phyloP scores from a whole-genome alignment of 2,113 vertebrate genomes.

The Pterocles gutturalis region DNA sequence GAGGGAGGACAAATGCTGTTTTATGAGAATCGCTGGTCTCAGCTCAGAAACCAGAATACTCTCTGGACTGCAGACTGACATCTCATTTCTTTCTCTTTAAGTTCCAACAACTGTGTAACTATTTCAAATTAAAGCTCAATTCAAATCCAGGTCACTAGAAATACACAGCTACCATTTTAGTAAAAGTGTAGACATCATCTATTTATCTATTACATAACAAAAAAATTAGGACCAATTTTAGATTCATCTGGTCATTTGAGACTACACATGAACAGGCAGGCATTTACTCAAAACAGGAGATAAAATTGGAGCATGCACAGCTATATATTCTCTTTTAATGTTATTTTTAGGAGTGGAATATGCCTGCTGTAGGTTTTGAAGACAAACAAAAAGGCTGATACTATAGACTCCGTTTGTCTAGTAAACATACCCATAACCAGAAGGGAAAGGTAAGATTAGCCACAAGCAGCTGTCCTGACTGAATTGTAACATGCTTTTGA shows the following conservation, averaged over 20 bases:
- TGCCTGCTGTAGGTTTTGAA: background rate
- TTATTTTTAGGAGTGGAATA: background rate
- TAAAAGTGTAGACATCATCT: background rate
- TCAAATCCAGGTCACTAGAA: constrained; percentile 34
- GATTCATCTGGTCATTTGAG: background rate
- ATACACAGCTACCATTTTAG: constrained; percentile 7
- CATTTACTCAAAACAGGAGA: background rate
- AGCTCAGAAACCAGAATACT: background rate
- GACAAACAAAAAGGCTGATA: background rate
- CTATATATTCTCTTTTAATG: background rate
- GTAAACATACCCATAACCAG: background rate
- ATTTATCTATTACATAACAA: background rate
- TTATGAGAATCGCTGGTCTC: background rate
- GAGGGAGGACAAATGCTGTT: background rate
- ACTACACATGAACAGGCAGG: background rate
- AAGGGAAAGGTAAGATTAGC: background rate
- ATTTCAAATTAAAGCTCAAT: constrained; percentile 60
- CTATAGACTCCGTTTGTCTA: background rate
- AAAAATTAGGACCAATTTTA: background rate
- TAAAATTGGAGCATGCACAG: background rate
- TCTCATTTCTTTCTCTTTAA: constrained; percentile 27
- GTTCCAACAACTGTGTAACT: constrained; percentile 19
- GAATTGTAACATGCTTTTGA: background rate
- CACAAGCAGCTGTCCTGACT: background rate
- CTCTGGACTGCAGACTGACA: constrained; percentile 20